A percentile compares a stretch with the other conserved stretches of the same genome.
Evolutionary conservation across 37 sponge, comb jelly and placozoan species (phyloP).

Genomic region (Axinella damicornis): DNA sequence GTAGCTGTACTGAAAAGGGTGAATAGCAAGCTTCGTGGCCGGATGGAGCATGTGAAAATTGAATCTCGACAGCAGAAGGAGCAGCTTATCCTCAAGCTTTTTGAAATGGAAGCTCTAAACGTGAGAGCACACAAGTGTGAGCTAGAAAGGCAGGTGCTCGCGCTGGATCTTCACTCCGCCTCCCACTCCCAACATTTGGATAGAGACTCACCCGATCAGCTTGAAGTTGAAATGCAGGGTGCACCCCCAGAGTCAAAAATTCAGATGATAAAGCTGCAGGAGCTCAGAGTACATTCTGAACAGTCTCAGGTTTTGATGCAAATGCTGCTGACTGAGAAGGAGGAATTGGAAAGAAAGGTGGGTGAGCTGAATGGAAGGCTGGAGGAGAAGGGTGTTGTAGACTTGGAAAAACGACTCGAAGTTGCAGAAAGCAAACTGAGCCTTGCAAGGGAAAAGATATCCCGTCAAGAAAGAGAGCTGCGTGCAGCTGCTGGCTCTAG

Average conservation of each 20-base stretch:
- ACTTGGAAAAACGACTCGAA: constrained; percentile 12
- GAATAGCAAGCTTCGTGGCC: constrained; percentile 34
- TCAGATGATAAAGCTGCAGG: constrained; percentile 61
- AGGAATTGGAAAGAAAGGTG: constrained; percentile 43
- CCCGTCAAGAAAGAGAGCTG: constrained; percentile 31
- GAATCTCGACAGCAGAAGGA: constrained; percentile 71
- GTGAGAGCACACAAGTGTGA: constrained; percentile 58
- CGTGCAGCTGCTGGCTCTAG: neutral
- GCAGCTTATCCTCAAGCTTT: constrained; percentile 56
- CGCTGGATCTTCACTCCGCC: too few species aligned
- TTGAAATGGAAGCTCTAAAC: constrained; percentile 70
- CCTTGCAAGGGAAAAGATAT: constrained; percentile 44
- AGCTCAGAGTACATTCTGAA: constrained; percentile 57
- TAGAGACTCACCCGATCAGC: neutral
- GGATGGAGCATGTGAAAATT: constrained; percentile 44
- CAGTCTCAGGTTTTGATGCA: constrained; percentile 42
- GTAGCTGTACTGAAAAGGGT: constrained; percentile 34
- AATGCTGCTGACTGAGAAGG: constrained; percentile 45
- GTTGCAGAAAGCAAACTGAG: constrained; percentile 29
- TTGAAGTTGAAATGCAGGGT: neutral
- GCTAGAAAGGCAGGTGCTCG: constrained; percentile 53
- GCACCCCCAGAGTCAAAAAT: constrained; percentile 43
- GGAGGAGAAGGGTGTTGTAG: constrained; percentile 26
- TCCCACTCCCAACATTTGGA: neutral
- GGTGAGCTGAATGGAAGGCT: constrained; percentile 1